Base-by-base conservation (phyloP, 2,888 invertebrate genomes). In the Melikaiella ostensackeni region DNA sequence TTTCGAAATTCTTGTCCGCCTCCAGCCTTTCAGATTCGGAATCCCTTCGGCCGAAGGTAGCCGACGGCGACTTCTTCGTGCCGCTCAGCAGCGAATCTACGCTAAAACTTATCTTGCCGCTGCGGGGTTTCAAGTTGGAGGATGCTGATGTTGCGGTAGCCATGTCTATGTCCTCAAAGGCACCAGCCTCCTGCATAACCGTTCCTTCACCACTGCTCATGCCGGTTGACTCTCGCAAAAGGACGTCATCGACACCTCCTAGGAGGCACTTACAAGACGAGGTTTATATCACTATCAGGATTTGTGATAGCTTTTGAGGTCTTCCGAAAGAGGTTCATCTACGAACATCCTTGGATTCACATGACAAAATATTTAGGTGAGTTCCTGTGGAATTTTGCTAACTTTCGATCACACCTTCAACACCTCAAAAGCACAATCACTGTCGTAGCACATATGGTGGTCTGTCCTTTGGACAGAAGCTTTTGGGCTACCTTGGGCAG, bases 81-180 rank as follows among this genome's bases (percentile, higher is more conserved):
- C 91, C 88, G 84, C 91, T 91, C 50, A 95, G 89, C 30, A 95
- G 88, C 0, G 95, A 93, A 91, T 95, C 95, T 70, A 95, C 95
- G 92, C 95, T 95, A 91, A 95, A 95, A 80, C 95, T 95, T 88
- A 95, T 95, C 85, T 95, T 94, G 84, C 94, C 91, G 79, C 89
- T 89, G 35, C 88, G 87, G 24, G 91, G 90, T 78, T 91, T 91
- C 63, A 91, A 81, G 76, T 88, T 89, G 59, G 91, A 89, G 57
- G 90, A 88, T 21, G 90, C 89, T 66, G 90, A 89, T 57, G 90
- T 82, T 63, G 83, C 81, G 38, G 80, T 76, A 57, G 80, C 79
- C 81, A 81, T 82, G 78, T 83, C 82, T 42, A 81, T 82, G 80
- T 81, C 86, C 81, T 83, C 84, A 78, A 80, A 85, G 82, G 76